Conservation (phyloP, 2,888 invertebrate genomes). For the Mythimna vitellina region DNA sequence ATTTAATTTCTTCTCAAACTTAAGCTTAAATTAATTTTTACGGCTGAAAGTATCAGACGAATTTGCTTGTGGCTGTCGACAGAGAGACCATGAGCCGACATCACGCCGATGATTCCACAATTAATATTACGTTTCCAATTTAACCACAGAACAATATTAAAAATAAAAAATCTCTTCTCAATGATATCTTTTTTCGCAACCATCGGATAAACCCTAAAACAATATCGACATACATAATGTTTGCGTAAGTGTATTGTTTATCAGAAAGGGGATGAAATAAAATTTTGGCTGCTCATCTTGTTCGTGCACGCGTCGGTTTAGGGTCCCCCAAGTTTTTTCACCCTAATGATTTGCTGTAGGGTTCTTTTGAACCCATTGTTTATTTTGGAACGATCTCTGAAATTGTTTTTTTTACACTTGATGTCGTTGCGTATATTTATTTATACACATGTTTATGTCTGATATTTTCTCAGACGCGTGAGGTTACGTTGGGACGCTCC, state of each 20-base stretch:
- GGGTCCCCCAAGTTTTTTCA: constrained; percentile 77
- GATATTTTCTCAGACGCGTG: constrained; percentile 31
- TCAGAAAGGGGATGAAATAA: constrained; percentile 73
- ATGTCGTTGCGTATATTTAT: constrained; percentile 56
- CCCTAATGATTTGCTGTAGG: constrained; percentile 81
- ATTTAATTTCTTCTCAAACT: background rate
- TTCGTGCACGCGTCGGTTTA: constrained; percentile 68
- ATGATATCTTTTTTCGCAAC: constrained; percentile 28
- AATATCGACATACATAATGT: constrained; percentile 63
- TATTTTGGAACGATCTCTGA: constrained; percentile 75
- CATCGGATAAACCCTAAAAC: constrained; percentile 53
- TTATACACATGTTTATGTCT: constrained; percentile 34
- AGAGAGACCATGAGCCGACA: background rate
- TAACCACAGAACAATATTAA: background rate
- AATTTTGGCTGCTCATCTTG: constrained; percentile 81
- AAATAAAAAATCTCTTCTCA: constrained; percentile 13
- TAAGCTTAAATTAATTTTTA: background rate
- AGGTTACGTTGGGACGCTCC: background rate
- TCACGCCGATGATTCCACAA: background rate
- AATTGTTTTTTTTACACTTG: constrained; percentile 71
- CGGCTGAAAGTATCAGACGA: background rate
- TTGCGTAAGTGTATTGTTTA: constrained; percentile 74
- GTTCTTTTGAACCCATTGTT: constrained; percentile 81
- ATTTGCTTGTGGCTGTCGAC: background rate
- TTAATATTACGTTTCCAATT: background rate